A percentile compares a stretch with the other conserved stretches of the same genome.
Conservation (phyloP, 2,797 vertebrate genomes). For the Microctenopoma stevenorrisi region DNA sequence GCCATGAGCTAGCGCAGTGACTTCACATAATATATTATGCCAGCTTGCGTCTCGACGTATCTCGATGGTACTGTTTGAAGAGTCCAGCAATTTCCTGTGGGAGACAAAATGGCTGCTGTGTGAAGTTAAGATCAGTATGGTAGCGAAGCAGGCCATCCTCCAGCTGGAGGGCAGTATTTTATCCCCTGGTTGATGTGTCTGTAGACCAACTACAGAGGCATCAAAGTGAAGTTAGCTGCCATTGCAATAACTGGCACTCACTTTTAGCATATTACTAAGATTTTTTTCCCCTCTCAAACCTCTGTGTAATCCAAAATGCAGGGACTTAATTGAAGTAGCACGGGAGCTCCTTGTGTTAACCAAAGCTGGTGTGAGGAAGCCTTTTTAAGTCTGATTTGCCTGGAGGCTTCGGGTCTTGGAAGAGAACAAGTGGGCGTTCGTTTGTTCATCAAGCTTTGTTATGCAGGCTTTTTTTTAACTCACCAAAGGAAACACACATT, state of each 20-base stretch:
- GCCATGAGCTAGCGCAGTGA: constrained; percentile 49
- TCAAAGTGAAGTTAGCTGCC: constrained; percentile 56
- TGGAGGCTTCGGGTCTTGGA: constrained; percentile 63
- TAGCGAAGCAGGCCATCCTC: constrained; percentile 32
- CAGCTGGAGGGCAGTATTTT: constrained; percentile 40
- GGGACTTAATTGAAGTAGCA: constrained; percentile 64
- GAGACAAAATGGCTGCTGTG: constrained; percentile 53
- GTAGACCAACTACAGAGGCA: constrained; percentile 42
- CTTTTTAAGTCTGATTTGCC: constrained; percentile 72
- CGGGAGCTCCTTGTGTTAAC: constrained; percentile 60
- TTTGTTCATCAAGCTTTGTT: constrained; percentile 73
- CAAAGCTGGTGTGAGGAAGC: constrained; percentile 58
- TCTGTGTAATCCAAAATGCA: constrained; percentile 62
- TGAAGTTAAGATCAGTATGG: constrained; percentile 51
- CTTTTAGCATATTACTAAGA: constrained; percentile 44
- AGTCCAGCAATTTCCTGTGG: constrained; percentile 44
- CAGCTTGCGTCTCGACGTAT: constrained; percentile 37
- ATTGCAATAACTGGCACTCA: constrained; percentile 28
- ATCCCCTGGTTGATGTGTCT: constrained; percentile 52
- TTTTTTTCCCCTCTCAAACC: constrained; percentile 18
- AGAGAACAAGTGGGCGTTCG: constrained; percentile 71
- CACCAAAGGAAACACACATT: constrained; percentile 58
- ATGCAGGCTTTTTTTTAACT: constrained; percentile 43
- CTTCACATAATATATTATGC: constrained; percentile 42
- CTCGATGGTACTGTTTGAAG: constrained; percentile 56